Evolutionary conservation across 2,888 invertebrate species (phyloP), one percentile per base, ranked within the genome.

Genomic region (Noctua pronuba): DNA sequence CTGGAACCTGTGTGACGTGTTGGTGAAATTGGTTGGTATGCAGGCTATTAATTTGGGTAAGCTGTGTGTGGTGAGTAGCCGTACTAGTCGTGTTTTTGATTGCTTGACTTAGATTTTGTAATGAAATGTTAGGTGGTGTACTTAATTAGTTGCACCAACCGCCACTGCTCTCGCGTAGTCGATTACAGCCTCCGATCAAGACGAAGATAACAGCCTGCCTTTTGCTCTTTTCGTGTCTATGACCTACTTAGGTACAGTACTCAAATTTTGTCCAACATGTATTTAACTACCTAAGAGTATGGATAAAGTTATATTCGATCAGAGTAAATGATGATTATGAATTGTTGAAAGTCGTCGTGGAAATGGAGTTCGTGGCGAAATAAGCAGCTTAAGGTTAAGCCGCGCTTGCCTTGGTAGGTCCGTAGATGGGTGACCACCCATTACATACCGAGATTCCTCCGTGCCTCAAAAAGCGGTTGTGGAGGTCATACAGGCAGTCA

Each of bases 1-100:
- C 62, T 44, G n/a, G 28, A 44, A 82, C 67, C 52, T 13, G 82
- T 38, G 24, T 52, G 67, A 67, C 49, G 49, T 46, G 65, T 66
- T 66, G 35, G 28, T 35, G 10, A 78, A 58, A 64, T 80, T 64
- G 67, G 68, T 76, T 58, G 65, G 49, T 77, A 58, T 35, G 70
- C 13, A 46, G 13, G 49, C 78, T 10, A 13, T 82, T 65, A 44
- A 66, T 52, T 62, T 82, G 10, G 18, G n/a, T 74, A 65, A 49
- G n/a, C 1, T n/a, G n/a, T 16, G 16, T 70, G 60, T 49, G 69
- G 41, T 49, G 5, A 31, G n/a, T 62, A 35, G 58, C n/a, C n/a
- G n/a, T 65, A 60, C 8, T 52, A 31, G 55, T 6, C 6, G 18
- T 55, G 31, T 76, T 75, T 60, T 62, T 24, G 38, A 75, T 60